phyloP scores from a whole-genome alignment of 2,797 vertebrate genomes.

The Clarias platycephalus region DNA sequence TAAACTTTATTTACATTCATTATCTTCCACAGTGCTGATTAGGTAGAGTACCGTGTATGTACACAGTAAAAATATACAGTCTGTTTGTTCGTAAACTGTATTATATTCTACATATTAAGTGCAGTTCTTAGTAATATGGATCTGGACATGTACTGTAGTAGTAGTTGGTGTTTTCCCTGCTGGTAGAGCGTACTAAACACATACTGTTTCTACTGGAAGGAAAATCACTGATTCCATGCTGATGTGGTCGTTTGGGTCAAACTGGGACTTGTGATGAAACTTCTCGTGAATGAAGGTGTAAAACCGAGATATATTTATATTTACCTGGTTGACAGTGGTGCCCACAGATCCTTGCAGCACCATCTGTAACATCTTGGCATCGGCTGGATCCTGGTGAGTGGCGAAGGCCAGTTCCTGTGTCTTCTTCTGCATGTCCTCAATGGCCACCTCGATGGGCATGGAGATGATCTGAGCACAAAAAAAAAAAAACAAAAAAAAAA shows the following conservation, averaged over 20 bases:
- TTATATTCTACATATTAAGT: background rate
- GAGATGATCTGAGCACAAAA: constrained; percentile 82
- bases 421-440: constrained; percentile 99
- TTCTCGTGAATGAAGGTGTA: too few species aligned
- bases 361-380: constrained; percentile 99
- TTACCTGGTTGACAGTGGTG: constrained; percentile 96
- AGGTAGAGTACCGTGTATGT: background rate
- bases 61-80: background rate
- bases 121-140: background rate
- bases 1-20: background rate
- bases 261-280: too few species aligned
- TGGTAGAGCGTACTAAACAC: background rate
- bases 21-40: background rate
- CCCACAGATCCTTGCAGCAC: constrained; percentile 97
- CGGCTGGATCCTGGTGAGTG: constrained; percentile 95
- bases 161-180: background rate
- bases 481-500: background rate
- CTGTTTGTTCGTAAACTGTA: background rate
- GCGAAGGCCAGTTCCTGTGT: constrained; percentile 96
- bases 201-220: background rate
- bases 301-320: background rate
- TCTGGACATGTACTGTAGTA: background rate
- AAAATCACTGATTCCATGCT: background rate
- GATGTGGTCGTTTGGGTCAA: too few species aligned
- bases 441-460: constrained; percentile 96